Evolutionary conservation across 2,113 vertebrate species (phyloP).

Genomic region (Eptesicus fuscus): DNA sequence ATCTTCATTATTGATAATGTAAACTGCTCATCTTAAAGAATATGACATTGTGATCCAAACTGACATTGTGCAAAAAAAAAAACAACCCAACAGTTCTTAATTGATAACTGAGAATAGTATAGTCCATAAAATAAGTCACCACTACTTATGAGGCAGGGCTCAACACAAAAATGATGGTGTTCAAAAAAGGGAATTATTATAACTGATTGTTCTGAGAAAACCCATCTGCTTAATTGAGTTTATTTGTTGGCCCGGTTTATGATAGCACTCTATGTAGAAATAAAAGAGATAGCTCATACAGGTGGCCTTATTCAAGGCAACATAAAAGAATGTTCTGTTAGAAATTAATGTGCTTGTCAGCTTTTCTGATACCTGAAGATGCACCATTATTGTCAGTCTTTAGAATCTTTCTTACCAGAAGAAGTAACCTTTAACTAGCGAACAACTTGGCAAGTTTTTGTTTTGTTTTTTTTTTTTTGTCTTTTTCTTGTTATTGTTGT

Average conservation of each 20-base stretch:
- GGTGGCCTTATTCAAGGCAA: background rate
- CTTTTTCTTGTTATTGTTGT: too few species aligned
- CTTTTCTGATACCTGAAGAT: background rate
- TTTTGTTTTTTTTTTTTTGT: background rate
- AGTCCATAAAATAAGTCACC: conserved; percentile 54
- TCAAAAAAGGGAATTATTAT: background rate
- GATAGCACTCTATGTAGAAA: background rate
- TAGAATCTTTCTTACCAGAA: background rate
- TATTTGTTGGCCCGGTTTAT: background rate
- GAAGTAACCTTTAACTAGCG: background rate
- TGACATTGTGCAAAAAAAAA: conserved; percentile 64
- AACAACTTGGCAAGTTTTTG: background rate
- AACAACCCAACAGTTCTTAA: conserved; percentile 59
- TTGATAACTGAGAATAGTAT: conserved; percentile 63
- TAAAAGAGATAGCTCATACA: background rate
- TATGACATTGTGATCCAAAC: conserved; percentile 60
- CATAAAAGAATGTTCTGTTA: background rate
- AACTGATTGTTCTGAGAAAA: background rate
- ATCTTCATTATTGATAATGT: conserved; percentile 71
- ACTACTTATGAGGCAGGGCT: conserved; percentile 50
- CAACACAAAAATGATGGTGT: conserved; percentile 50
- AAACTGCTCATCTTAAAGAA: conserved; percentile 61
- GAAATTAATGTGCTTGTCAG: background rate
- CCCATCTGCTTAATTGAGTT: background rate
- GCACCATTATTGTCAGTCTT: background rate